Evolutionary conservation across 2,888 invertebrate species (phyloP).

Genomic region (Nomada ferruginata): DNA sequence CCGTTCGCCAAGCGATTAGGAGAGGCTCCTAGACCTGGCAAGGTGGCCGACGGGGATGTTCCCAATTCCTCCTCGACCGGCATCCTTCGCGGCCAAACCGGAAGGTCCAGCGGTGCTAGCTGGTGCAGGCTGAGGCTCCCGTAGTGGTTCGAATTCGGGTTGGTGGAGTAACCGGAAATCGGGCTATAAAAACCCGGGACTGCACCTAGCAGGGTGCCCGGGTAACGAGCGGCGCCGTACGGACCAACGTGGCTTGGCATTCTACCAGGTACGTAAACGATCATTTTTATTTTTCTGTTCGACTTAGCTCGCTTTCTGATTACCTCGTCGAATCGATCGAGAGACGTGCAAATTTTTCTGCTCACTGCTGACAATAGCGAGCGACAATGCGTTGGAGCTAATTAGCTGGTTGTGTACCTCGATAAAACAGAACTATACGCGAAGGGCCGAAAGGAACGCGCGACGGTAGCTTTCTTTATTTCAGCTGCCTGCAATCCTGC

Average conservation of each 20-base stretch:
- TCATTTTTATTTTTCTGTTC: conserved; percentile 75
- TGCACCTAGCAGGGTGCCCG: conserved; percentile 80
- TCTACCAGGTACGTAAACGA: conserved; percentile 84
- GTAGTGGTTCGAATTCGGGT: conserved; percentile 70
- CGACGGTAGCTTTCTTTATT: neutral
- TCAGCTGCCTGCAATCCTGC: neutral
- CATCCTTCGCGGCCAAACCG: conserved; percentile 82
- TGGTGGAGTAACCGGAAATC: conserved; percentile 71
- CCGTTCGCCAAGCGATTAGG: conserved; percentile 72
- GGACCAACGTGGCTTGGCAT: conserved; percentile 82
- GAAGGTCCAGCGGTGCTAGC: conserved; percentile 76
- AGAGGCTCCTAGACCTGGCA: conserved; percentile 73
- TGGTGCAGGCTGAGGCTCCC: conserved; percentile 65
- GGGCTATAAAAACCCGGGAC: conserved; percentile 78
- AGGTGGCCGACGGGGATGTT: conserved; percentile 73
- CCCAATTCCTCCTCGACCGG: conserved; percentile 82
- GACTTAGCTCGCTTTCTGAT: conserved; percentile 17
- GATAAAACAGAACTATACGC: conserved; percentile 7
- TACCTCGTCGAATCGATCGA: conserved; percentile 35
- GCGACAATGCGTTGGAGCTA: conserved; percentile 31
- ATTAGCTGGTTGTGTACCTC: conserved; percentile 43
- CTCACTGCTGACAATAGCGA: neutral
- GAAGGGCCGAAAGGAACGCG: neutral
- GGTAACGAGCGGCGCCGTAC: conserved; percentile 81
- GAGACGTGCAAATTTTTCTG: conserved; percentile 67